Percentiles rank a stretch among this genome's conserved stretches.
Conservation (phyloP, 2,113 vertebrate species). For the Scalopus aquaticus region DNA sequence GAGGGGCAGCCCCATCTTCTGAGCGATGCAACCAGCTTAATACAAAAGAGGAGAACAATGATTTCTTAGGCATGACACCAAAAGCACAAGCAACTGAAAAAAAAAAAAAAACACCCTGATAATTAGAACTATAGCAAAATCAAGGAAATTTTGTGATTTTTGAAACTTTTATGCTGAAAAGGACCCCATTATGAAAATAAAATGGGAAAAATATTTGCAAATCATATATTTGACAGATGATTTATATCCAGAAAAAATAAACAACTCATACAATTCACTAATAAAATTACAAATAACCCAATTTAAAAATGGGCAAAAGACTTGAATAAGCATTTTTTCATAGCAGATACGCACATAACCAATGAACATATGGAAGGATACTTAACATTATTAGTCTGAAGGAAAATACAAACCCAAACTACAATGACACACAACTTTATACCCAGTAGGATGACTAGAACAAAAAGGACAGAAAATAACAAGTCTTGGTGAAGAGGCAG, state of each 20-base stretch:
- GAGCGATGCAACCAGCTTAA: slow-evolving; percentile 88
- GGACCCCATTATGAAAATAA: not conserved
- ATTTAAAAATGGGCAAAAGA: not conserved
- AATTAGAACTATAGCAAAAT: not conserved
- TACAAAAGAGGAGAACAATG: not conserved
- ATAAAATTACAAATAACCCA: not conserved
- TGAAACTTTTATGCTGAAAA: not conserved
- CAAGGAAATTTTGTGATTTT: not conserved
- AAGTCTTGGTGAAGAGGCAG: not conserved
- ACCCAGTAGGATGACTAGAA: not conserved
- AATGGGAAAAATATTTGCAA: not conserved
- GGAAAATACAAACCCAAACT: not conserved
- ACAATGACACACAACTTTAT: not conserved
- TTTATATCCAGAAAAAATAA: not conserved
- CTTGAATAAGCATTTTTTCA: not conserved
- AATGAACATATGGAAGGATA: not conserved
- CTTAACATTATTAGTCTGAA: not conserved
- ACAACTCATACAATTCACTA: not conserved
- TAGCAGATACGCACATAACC: not conserved
- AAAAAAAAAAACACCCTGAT: not conserved
- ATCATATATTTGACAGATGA: not conserved
- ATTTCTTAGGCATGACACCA: not conserved
- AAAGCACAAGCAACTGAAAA: not conserved
- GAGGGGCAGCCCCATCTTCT: slow-evolving; percentile 91
- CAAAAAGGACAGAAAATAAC: not conserved